Conservation (phyloP, 1,140 invertebrate genomes). For the Tetramorium alpestre region DNA sequence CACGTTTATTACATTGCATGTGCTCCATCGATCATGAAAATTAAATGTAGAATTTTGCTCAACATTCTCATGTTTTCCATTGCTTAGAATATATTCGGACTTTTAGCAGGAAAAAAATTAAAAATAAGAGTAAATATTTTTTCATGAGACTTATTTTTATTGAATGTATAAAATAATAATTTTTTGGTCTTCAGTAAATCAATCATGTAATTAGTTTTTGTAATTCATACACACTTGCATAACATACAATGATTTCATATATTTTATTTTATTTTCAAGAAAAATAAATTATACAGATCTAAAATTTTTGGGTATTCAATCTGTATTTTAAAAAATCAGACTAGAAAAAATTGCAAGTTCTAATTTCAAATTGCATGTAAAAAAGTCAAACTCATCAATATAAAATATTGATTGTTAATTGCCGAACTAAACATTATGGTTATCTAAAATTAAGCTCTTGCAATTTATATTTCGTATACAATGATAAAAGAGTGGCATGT, state of each 20-base stretch:
- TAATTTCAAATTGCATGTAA: not conserved
- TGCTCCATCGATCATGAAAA: not conserved
- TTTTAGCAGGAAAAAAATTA: not conserved
- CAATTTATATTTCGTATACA: not conserved
- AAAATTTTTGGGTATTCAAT: not conserved
- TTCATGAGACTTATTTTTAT: not conserved
- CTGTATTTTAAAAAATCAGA: not conserved
- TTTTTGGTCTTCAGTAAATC: not conserved
- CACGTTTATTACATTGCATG: not conserved
- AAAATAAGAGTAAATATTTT: not conserved
- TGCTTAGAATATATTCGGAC: not conserved
- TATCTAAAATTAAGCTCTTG: constrained; percentile 15
- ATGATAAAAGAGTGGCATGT: not conserved
- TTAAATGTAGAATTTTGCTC: not conserved
- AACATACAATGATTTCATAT: not conserved
- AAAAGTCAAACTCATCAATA: not conserved
- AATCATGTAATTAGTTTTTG: not conserved
- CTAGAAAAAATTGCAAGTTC: not conserved
- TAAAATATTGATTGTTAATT: not conserved
- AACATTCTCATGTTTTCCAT: not conserved
- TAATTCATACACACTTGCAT: not conserved
- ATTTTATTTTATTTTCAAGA: not conserved
- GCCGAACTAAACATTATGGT: not conserved
- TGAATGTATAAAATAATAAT: not conserved
- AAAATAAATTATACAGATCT: not conserved